phyloP scores from a whole-genome alignment of 2,113 vertebrate genomes.

The Noctilio leporinus region DNA sequence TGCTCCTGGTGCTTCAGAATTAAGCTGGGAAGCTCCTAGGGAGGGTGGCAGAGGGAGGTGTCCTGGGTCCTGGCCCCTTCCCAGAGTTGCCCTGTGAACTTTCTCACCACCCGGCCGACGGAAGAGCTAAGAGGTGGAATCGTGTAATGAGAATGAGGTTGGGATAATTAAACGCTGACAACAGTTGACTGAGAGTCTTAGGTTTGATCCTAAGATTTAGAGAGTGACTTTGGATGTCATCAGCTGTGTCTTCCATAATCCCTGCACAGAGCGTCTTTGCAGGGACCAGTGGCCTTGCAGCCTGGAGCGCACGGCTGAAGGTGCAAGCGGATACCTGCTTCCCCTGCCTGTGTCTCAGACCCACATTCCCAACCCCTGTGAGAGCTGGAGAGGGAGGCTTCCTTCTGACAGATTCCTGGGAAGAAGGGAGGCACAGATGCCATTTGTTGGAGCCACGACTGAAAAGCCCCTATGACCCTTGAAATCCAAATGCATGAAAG shows the following conservation, averaged over 20 bases:
- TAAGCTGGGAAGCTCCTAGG: neutral
- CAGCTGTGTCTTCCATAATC: neutral
- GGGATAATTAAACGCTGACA: conserved; percentile 11
- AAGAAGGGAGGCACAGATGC: neutral
- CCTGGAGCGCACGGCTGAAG: neutral
- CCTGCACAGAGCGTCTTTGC: neutral
- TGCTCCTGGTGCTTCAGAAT: neutral
- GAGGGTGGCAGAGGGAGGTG: neutral
- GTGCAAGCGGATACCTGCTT: neutral
- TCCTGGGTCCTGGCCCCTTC: neutral
- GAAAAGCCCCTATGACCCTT: neutral
- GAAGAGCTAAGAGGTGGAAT: neutral
- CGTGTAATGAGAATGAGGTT: neutral
- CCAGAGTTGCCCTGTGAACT: neutral
- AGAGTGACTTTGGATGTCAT: conserved; percentile 6
- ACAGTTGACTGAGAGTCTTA: neutral
- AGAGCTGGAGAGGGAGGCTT: neutral
- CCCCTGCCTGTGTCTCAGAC: rapidly evolving
- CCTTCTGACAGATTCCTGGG: neutral
- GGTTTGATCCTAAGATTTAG: neutral
- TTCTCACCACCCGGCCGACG: neutral
- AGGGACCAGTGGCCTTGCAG: neutral
- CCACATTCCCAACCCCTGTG: rapidly evolving
- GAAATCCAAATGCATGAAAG: neutral
- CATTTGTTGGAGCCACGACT: neutral